phyloP scores from a whole-genome alignment of 2,888 invertebrate species.

The Ypsolopha scabrella region DNA sequence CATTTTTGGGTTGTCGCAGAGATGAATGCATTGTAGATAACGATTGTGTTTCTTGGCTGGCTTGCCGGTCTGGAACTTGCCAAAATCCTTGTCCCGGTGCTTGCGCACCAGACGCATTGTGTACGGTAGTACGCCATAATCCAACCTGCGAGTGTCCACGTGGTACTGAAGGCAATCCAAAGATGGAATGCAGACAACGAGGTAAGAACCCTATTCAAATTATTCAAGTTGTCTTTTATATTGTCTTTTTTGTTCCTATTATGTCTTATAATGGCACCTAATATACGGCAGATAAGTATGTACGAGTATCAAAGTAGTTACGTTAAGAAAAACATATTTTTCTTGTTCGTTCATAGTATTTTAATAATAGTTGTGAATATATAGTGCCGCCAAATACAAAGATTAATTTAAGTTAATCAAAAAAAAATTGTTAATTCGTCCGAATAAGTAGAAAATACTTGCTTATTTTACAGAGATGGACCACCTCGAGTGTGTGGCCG shows the following conservation, averaged over 20 bases:
- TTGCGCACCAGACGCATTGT: slow-evolving; percentile 83
- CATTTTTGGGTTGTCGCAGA: slow-evolving; percentile 80
- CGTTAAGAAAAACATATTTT: too few species aligned
- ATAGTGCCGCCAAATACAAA: not conserved
- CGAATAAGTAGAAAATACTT: not conserved
- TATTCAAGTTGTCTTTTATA: too few species aligned
- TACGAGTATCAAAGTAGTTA: too few species aligned
- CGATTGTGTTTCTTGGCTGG: slow-evolving; percentile 83
- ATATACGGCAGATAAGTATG: too few species aligned
- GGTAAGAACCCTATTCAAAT: slow-evolving; percentile 40
- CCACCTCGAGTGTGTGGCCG: slow-evolving; percentile 77
- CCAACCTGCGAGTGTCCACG: slow-evolving; percentile 86
- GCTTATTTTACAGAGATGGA: slow-evolving; percentile 43
- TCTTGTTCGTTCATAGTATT: too few species aligned
- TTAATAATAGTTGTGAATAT: too few species aligned
- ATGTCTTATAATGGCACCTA: too few species aligned
- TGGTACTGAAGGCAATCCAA: slow-evolving; percentile 84
- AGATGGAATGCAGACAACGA: slow-evolving; percentile 69
- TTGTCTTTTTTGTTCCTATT: too few species aligned
- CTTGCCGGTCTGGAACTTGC: slow-evolving; percentile 83
- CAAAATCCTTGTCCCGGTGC: slow-evolving; percentile 87
- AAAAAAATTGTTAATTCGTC: too few species aligned
- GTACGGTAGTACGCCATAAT: slow-evolving; percentile 80
- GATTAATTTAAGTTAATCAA: not conserved
- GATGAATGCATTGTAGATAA: slow-evolving; percentile 82